These are phyloP conservation scores for Tor tambroides DNA, from an alignment of 2,113 vertebrate genomes.

Conservation along the genomic window DNA sequence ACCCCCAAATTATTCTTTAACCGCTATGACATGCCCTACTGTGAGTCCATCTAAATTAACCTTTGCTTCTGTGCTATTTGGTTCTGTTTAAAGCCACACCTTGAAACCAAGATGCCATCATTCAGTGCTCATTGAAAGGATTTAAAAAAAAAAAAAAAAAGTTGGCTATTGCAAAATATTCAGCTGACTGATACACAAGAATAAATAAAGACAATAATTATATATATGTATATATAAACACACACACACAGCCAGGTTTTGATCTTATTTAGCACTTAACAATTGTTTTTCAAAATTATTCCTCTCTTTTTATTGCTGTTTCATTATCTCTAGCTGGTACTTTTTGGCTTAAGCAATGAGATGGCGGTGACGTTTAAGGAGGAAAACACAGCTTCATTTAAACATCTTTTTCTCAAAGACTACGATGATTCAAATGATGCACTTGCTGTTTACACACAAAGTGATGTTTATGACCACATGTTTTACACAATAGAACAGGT, in stretches of 20 bases:
- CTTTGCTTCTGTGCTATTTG: too few relatives aligned
- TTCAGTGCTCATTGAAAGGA: too few relatives aligned
- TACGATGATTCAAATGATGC: conserved; percentile 78
- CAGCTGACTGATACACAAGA: neutral
- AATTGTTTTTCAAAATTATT: neutral
- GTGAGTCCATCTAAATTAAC: neutral
- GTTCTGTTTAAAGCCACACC: neutral
- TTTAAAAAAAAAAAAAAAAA: too few relatives aligned
- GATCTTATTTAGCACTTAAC: neutral
- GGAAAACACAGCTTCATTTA: conserved; percentile 92
- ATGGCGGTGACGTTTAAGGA: conserved; percentile 94
- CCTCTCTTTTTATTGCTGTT: neutral
- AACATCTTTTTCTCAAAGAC: conserved; percentile 90
- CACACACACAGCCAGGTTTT: neutral
- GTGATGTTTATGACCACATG: conserved; percentile 83
- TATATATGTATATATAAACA: too few relatives aligned
- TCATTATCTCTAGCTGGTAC: conserved; percentile 80
- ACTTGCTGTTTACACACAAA: conserved; percentile 82
- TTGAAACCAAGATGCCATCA: too few relatives aligned
- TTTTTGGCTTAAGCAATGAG: conserved; percentile 96
- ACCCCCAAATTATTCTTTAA: neutral
- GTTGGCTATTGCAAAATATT: neutral
- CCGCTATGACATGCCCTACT: neutral
- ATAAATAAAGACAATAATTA: too few relatives aligned
- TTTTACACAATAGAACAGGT: conserved; percentile 83